A percentile compares a stretch with the other conserved stretches of the same genome.
Conservation (phyloP, 2,888 invertebrate species). For the Thysanoteuthis rhombus region DNA sequence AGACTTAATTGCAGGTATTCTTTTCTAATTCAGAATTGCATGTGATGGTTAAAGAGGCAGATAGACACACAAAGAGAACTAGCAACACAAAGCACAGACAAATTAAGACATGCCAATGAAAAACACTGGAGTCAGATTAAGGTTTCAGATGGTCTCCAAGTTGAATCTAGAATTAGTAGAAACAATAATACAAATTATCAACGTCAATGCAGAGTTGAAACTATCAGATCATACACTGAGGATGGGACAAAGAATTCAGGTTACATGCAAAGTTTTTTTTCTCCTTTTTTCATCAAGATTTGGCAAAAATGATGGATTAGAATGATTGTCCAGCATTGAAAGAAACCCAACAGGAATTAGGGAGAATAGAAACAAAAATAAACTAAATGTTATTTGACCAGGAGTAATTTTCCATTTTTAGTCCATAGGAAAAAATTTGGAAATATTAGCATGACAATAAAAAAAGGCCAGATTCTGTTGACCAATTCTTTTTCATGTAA, state of each 20-base stretch:
- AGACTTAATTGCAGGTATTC: neutral
- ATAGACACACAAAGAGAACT: neutral
- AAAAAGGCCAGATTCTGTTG: neutral
- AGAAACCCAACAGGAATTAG: neutral
- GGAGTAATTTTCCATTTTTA: neutral
- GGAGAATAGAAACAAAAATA: neutral
- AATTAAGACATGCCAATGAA: neutral
- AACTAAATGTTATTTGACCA: neutral
- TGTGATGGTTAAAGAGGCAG: neutral
- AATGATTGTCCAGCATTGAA: neutral
- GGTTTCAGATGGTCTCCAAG: neutral
- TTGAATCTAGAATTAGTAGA: neutral
- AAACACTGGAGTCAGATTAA: neutral
- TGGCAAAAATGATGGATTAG: neutral
- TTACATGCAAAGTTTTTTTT: neutral
- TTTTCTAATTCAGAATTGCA: neutral
- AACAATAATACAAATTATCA: neutral
- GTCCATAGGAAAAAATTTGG: neutral
- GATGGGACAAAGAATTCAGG: neutral
- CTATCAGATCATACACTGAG: neutral
- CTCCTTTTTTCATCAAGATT: neutral
- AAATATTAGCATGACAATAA: no score
- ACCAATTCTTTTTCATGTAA: neutral
- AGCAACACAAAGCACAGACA: neutral
- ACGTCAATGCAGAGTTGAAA: neutral